Evolutionary conservation across 2,888 invertebrate species (phyloP).

Genomic region (Diogma glabrata): DNA sequence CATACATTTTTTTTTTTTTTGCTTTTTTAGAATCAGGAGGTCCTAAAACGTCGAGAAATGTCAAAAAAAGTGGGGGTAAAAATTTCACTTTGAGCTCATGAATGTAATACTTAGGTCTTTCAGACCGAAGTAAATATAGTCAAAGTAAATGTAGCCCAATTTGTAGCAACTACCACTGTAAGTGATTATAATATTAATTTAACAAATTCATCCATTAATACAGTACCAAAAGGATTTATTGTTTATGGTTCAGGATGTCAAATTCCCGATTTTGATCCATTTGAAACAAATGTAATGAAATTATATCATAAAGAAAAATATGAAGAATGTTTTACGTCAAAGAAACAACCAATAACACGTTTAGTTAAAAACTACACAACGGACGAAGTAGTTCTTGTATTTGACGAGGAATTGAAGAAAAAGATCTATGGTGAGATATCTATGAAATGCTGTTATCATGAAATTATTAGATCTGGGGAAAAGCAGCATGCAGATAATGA

Average conservation of each 20-base stretch:
- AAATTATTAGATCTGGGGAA: slow-evolving; percentile 26
- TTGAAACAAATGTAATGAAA: slow-evolving; percentile 41
- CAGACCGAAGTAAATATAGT: too few species aligned
- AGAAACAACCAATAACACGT: slow-evolving; percentile 27
- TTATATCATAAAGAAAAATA: slow-evolving; percentile 42
- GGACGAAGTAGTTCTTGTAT: slow-evolving; percentile 25
- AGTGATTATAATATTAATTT: too few species aligned
- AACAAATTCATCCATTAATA: too few species aligned
- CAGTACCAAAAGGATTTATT: slow-evolving; percentile 30
- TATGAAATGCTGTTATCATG: slow-evolving; percentile 28
- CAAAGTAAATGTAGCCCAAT: too few species aligned
- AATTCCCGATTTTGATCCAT: slow-evolving; percentile 49
- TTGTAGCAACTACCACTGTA: too few species aligned
- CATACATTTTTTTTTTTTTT: too few species aligned
- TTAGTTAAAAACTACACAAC: slow-evolving; percentile 24
- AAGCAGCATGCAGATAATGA: slow-evolving; percentile 26
- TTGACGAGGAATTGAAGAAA: slow-evolving; percentile 25
- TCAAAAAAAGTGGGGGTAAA: too few species aligned
- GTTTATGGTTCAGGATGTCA: slow-evolving; percentile 48
- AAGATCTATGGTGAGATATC: slow-evolving; percentile 21
- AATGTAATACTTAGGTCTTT: too few species aligned
- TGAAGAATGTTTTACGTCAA: slow-evolving; percentile 37
- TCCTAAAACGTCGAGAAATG: too few species aligned
- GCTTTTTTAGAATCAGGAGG: too few species aligned
- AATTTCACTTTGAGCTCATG: too few species aligned